These are phyloP conservation scores for Xiphorhynchus elegans DNA, from an alignment of 2,113 vertebrate species.

Conservation along the genomic window DNA sequence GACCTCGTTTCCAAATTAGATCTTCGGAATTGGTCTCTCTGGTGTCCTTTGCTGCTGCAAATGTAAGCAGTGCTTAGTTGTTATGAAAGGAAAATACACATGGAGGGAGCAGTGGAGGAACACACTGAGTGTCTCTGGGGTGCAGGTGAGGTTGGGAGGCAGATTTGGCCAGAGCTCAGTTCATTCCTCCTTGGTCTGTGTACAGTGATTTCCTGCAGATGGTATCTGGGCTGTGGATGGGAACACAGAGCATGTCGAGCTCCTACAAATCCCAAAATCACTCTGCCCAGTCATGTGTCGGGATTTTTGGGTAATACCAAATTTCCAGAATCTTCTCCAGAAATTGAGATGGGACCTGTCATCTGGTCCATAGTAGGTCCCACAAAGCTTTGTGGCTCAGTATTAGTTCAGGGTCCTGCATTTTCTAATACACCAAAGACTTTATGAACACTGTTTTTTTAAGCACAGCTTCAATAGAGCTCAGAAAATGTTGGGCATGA, in stretches of 20 bases:
- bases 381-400: background rate
- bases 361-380: background rate
- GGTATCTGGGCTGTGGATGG: background rate
- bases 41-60: background rate
- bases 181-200: background rate
- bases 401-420: background rate
- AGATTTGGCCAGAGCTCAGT: background rate
- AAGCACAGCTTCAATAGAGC: fast-evolving
- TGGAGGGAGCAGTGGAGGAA: background rate
- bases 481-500: background rate
- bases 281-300: background rate
- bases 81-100: background rate
- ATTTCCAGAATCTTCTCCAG: background rate
- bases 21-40: background rate
- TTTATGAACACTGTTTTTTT: background rate
- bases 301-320: background rate
- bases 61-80: background rate
- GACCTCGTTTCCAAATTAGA: background rate
- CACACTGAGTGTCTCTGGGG: background rate
- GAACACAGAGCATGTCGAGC: background rate
- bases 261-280: background rate
- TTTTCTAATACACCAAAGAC: background rate
- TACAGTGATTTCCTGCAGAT: background rate
- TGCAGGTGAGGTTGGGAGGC: background rate
- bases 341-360: background rate